Evolutionary conservation across 2,888 invertebrate genomes (phyloP).

Genomic region (Hoplodrina ambigua): DNA sequence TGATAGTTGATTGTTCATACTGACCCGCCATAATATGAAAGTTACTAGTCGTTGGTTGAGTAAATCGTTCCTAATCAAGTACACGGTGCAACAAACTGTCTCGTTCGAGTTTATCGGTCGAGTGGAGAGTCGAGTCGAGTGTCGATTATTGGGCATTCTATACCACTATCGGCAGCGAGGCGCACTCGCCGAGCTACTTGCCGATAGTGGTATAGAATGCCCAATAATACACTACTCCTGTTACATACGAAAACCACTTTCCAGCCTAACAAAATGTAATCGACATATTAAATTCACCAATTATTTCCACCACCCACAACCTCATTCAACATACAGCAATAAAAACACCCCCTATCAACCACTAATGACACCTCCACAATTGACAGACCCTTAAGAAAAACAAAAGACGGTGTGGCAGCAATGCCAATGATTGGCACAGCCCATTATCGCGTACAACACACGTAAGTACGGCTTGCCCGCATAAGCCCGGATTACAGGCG

Average conservation of each 20-base stretch:
- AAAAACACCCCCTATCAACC: conserved; percentile 54
- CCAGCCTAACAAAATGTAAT: neutral
- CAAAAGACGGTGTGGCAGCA: conserved; percentile 50
- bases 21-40: too few relatives aligned
- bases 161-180: too few relatives aligned
- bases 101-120: too few relatives aligned
- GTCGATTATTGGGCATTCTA: too few relatives aligned
- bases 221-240: too few relatives aligned
- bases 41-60: too few relatives aligned
- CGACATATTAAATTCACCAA: conserved; percentile 4
- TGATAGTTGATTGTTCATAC: too few relatives aligned
- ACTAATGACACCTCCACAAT: conserved; percentile 57
- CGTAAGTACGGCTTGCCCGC: conserved; percentile 72
- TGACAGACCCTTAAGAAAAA: conserved; percentile 59
- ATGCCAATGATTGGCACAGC: conserved; percentile 78
- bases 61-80: too few relatives aligned
- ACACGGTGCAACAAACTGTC: too few relatives aligned
- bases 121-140: too few relatives aligned
- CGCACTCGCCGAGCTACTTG: too few relatives aligned
- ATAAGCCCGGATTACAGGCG: conserved; percentile 74
- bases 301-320: neutral
- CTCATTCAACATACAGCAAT: conserved; percentile 13
- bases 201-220: too few relatives aligned
- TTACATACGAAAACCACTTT: neutral
- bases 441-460: conserved; percentile 81